Conservation (phyloP, 2,797 vertebrate genomes). For the Odontamblyopus rebecca region DNA sequence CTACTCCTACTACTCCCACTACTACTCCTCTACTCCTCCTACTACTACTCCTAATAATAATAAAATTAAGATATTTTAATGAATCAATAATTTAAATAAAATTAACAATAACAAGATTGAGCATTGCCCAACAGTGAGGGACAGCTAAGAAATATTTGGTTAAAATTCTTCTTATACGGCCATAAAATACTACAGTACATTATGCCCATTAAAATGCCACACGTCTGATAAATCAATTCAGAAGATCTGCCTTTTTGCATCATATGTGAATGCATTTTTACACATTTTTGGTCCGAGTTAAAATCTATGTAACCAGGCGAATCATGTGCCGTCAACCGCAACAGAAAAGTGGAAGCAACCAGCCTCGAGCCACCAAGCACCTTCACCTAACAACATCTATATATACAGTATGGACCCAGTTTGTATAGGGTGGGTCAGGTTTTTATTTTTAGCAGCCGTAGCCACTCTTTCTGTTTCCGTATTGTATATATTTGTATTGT, state of each 20-base stretch:
- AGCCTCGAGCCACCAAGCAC: slow-evolving; percentile 91
- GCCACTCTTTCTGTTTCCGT: neutral
- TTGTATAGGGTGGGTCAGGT: neutral
- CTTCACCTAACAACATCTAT: slow-evolving; percentile 80
- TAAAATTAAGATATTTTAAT: too few species aligned
- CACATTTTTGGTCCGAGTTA: slow-evolving; percentile 71
- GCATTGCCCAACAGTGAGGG: too few species aligned
- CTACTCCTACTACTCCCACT: too few species aligned
- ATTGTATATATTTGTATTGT: neutral
- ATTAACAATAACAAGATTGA: too few species aligned
- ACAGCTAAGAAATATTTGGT: too few species aligned
- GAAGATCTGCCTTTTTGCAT: neutral
- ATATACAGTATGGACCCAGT: neutral
- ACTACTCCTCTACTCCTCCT: too few species aligned
- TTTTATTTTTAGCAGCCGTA: slow-evolving; percentile 31
- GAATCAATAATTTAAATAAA: too few species aligned
- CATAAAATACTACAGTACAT: too few species aligned
- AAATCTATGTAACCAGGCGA: slow-evolving; percentile 89
- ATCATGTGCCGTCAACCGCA: slow-evolving; percentile 99
- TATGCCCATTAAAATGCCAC: neutral
- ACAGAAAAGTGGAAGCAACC: slow-evolving; percentile 99
- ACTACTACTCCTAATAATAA: too few species aligned
- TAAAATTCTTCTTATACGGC: too few species aligned
- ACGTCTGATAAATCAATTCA: neutral
- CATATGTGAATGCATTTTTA: neutral